Base-by-base conservation (phyloP, 2,113 vertebrate species). In the Cavia porcellus region DNA sequence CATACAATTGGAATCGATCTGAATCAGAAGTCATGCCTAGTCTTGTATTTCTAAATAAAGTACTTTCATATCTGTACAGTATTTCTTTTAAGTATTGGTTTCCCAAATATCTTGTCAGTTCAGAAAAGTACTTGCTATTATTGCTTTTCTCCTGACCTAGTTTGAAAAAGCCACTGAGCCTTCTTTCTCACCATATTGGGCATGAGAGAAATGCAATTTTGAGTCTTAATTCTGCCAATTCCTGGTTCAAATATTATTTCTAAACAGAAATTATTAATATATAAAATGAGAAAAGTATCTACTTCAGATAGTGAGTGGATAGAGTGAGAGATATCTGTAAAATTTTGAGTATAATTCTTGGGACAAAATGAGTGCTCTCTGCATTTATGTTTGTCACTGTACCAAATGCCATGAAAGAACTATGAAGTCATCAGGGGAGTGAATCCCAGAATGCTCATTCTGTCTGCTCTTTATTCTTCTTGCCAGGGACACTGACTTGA, bases 241-340 rank as follows among this genome's bases (percentile, higher is more conserved):
- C 15, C 1, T 74, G 68, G 17, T 61, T 77, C 57, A 57, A 4
- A 32, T 1, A 28, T 9, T 5, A 17, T 70, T 93, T 32, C 70
- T 15, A 45, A 9, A 13, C 57, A 64, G 61, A 52, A 72, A 52
- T 62, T 57, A 50, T 10, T 28, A 45, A 12, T 25, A 7, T 22
- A 42, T 24, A n/a, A 62, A 47, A n/a, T 20, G 24, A 28, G 22
- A 52, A 70, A 22, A 52, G 7, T 52, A 7, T 24, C 30, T 52
- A 7, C 13, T 5, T 83, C 45, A 9, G 8, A 0, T 22, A 4
- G 6, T 14, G 4, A 47, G 24, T 35, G 13, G 15, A 2, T 59
- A 30, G 28, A 47, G 20, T 1, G 9, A 77, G 17, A 47, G 3
- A 9, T 52, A 20, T 50, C 22, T 64, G 8, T 77, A 9, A 75